Percentiles rank a stretch among this genome's conserved stretches.
These are phyloP conservation scores for Aleiodes leptofemur DNA, from an alignment of 2,888 invertebrate species.

Conservation along the genomic window DNA sequence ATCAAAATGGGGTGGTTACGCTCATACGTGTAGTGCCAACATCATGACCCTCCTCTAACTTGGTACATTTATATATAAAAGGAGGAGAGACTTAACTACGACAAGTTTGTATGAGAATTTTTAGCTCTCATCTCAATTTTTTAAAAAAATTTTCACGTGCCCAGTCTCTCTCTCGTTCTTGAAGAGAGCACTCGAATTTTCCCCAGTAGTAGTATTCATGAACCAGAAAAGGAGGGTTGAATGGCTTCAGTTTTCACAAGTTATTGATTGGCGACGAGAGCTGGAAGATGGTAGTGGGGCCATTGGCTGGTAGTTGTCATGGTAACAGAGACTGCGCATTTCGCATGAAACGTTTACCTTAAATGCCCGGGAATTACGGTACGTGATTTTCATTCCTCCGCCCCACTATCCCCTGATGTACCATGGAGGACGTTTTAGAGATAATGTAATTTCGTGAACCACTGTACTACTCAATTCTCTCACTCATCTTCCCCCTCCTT, in stretches of 20 bases:
- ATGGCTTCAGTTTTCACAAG: slow-evolving; percentile 71
- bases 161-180: neutral
- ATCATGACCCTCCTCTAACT: slow-evolving; percentile 34
- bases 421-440: slow-evolving; percentile 70
- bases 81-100: neutral
- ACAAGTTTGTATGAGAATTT: slow-evolving; percentile 5
- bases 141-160: slow-evolving; percentile 32
- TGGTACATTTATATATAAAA: slow-evolving; percentile 14
- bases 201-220: slow-evolving; percentile 40
- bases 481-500: slow-evolving; percentile 42
- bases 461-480: slow-evolving; percentile 60
- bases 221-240: slow-evolving; percentile 21
- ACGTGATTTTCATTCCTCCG: slow-evolving; percentile 70
- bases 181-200: slow-evolving; percentile 41
- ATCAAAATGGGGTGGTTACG: slow-evolving; percentile 4
- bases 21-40: slow-evolving; percentile 1
- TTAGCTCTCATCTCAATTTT: slow-evolving; percentile 1
- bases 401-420: slow-evolving; percentile 37
- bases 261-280: slow-evolving; percentile 71
- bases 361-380: slow-evolving; percentile 74
- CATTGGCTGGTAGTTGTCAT: slow-evolving; percentile 62
- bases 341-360: slow-evolving; percentile 72
- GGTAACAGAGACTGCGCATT: slow-evolving; percentile 69
- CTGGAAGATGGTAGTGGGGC: slow-evolving; percentile 55
- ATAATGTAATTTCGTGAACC: slow-evolving; percentile 71